Percentiles rank a stretch among this genome's conserved stretches.
Evolutionary conservation across 2,797 vertebrate species (phyloP).

Genomic region (Basileuterus tristriatus): DNA sequence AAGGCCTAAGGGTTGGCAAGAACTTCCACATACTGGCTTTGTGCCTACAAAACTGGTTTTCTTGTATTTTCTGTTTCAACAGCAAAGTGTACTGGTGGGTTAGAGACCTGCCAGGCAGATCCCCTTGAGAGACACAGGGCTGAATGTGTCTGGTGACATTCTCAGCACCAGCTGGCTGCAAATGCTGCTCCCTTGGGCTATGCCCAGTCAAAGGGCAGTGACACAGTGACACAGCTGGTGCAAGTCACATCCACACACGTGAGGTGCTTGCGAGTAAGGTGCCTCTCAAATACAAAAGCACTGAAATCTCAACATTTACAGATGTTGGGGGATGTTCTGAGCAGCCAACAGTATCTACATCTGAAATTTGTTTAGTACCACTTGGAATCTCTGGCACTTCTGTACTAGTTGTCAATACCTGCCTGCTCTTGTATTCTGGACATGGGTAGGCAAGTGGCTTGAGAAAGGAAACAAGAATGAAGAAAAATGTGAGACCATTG

Average conservation of each 20-base stretch:
- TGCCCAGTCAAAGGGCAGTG: not conserved
- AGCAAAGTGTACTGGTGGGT: not conserved
- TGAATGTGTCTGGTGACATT: not conserved
- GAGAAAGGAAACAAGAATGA: not conserved
- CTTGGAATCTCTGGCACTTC: not conserved
- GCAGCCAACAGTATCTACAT: not conserved
- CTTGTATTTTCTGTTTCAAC: not conserved
- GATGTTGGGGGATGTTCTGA: not conserved
- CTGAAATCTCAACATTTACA: not conserved
- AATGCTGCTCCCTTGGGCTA: not conserved
- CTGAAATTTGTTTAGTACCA: not conserved
- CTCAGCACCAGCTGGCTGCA: not conserved
- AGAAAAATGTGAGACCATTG: not conserved
- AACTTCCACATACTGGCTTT: not conserved
- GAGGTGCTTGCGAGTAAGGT: not conserved
- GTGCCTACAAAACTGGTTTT: not conserved
- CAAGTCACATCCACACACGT: rapidly evolving
- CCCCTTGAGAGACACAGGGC: not conserved
- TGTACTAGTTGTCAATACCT: not conserved
- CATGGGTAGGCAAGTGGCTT: not conserved
- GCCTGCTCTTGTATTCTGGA: not conserved
- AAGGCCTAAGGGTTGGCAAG: not conserved
- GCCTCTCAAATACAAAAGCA: rapidly evolving
- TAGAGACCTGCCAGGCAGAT: not conserved
- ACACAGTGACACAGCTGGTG: not conserved